phyloP scores from a whole-genome alignment of 2,797 vertebrate species.

The Scomberomorus guttatus region DNA sequence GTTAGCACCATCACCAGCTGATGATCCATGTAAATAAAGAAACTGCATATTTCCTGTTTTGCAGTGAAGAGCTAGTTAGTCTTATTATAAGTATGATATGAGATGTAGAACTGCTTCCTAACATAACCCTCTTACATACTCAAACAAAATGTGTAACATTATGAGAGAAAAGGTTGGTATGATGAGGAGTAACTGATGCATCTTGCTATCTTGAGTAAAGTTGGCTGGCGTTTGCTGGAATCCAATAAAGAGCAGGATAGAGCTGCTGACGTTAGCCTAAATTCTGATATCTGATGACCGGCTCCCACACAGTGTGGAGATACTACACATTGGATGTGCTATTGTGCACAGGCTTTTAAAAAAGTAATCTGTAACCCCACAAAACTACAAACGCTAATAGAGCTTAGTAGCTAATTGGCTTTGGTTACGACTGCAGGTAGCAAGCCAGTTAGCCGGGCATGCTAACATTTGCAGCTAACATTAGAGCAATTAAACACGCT shows the following conservation, averaged over 20 bases:
- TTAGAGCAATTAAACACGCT: neutral
- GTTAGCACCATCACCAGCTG: neutral
- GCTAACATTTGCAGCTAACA: neutral
- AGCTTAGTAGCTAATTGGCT: neutral
- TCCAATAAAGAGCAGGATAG: neutral
- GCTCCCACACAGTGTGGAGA: neutral
- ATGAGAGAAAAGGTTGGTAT: neutral
- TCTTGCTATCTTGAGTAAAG: neutral
- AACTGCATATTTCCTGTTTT: neutral
- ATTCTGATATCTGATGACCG: neutral
- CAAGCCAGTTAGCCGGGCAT: too few species aligned
- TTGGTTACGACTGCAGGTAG: too few species aligned
- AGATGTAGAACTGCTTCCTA: neutral
- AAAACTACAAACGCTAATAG: neutral
- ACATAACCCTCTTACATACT: neutral
- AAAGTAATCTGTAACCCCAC: neutral
- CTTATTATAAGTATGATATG: neutral
- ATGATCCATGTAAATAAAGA: conserved; percentile 8
- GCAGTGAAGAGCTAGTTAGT: neutral
- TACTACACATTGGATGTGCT: too few species aligned
- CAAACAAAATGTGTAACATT: neutral
- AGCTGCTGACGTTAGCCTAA: neutral
- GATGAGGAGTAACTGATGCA: neutral
- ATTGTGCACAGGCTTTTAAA: neutral
- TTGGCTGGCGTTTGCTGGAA: neutral